phyloP scores from a whole-genome alignment of 2,888 invertebrate genomes.

The Drosophila tripunctata region DNA sequence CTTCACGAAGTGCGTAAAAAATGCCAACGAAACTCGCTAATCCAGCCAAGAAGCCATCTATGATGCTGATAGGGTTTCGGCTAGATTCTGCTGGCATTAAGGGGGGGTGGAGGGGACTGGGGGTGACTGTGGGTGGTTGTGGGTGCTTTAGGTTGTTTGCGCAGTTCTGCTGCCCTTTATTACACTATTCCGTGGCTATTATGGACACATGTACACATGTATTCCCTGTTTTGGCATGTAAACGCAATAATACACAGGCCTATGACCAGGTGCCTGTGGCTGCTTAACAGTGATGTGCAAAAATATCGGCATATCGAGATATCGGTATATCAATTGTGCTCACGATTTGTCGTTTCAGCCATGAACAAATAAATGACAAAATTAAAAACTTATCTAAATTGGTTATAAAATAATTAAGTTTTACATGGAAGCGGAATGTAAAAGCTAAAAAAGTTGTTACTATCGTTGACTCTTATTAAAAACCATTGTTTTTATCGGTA shows the following conservation, averaged over 20 bases:
- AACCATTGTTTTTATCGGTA: too few relatives aligned
- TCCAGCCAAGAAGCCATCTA: conserved; percentile 50
- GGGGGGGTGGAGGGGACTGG: background rate
- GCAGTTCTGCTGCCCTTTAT: conserved; percentile 72
- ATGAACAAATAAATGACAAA: too few relatives aligned
- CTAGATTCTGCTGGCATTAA: background rate
- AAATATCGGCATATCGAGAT: too few relatives aligned
- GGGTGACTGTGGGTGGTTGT: background rate
- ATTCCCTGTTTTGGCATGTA: conserved; percentile 34
- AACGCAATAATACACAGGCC: conserved; percentile 28
- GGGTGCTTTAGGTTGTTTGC: background rate
- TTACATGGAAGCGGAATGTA: too few relatives aligned
- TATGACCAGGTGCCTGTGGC: conserved; percentile 65
- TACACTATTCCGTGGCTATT: conserved; percentile 73
- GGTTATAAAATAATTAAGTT: too few relatives aligned
- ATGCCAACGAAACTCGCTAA: conserved; percentile 77
- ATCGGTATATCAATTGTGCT: too few relatives aligned
- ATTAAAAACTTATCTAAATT: too few relatives aligned
- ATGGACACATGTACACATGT: conserved; percentile 62
- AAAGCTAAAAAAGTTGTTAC: too few relatives aligned
- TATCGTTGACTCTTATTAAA: too few relatives aligned
- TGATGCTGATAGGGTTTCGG: conserved; percentile 6
- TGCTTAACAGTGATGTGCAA: background rate
- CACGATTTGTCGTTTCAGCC: too few relatives aligned
- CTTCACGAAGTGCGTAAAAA: conserved; percentile 58